Conservation (phyloP, 2,888 invertebrate species). For the Trissolcus japonicus region DNA sequence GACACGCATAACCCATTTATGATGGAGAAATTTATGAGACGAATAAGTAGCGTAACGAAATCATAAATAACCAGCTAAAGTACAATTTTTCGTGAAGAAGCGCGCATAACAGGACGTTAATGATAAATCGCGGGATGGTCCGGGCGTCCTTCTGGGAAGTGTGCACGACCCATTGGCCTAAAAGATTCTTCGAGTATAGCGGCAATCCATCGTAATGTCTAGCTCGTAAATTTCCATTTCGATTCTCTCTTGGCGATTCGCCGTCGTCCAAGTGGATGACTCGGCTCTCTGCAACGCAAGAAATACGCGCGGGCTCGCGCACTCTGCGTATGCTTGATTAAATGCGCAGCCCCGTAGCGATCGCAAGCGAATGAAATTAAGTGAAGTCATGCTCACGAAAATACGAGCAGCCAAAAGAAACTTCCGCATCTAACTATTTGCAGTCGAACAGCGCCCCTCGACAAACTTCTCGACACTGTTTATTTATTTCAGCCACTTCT, state of each 20-base stretch:
- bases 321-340: conserved; percentile 57
- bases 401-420: conserved; percentile 56
- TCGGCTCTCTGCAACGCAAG: conserved; percentile 51
- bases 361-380: conserved; percentile 60
- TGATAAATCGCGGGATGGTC: conserved; percentile 59
- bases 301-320: conserved; percentile 53
- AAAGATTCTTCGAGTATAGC: conserved; percentile 61
- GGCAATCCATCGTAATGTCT: conserved; percentile 62
- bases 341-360: conserved; percentile 56
- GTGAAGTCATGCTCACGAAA: conserved; percentile 57
- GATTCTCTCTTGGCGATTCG: conserved; percentile 65
- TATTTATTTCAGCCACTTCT: conserved; percentile 50
- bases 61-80: conserved; percentile 42
- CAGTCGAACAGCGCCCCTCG: conserved; percentile 20
- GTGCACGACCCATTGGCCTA: conserved; percentile 61
- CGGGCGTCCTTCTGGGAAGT: conserved; percentile 54
- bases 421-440: conserved; percentile 54
- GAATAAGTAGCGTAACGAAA: conserved; percentile 26
- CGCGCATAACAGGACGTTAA: conserved; percentile 56
- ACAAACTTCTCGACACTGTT: conserved; percentile 44
- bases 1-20: conserved; percentile 36
- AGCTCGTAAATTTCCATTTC: conserved; percentile 66
- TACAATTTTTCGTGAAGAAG: conserved; percentile 39
- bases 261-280: conserved; percentile 58
- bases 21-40: conserved; percentile 39